These are phyloP conservation scores for Bilobella aurantiaca DNA, from an alignment of 1,140 invertebrate genomes.

Conservation along the genomic window DNA sequence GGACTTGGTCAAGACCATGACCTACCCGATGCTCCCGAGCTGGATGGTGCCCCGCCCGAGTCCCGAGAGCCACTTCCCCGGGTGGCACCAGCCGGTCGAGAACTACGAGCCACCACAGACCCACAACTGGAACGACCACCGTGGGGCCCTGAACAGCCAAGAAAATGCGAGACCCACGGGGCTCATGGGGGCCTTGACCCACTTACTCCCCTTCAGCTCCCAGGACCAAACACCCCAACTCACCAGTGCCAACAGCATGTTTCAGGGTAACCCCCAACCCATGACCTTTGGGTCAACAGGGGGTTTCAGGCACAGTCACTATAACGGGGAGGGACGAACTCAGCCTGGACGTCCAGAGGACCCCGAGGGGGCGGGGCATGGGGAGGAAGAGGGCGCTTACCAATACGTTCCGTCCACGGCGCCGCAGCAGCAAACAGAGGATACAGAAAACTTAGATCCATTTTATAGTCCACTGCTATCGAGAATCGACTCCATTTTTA, in stretches of 20 bases:
- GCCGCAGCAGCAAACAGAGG: constrained; percentile 57
- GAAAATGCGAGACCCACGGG: not conserved
- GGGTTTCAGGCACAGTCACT: not conserved
- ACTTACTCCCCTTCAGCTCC: not conserved
- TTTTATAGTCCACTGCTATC: constrained; percentile 74
- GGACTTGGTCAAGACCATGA: constrained; percentile 26
- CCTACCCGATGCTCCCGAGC: not conserved
- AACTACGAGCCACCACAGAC: constrained; percentile 23
- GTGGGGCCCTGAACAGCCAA: not conserved
- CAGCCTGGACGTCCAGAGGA: not conserved
- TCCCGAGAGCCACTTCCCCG: constrained; percentile 1
- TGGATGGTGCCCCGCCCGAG: not conserved
- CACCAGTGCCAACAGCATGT: too few relatives aligned
- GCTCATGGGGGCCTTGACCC: not conserved
- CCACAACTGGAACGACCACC: constrained; percentile 23
- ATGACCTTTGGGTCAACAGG: too few relatives aligned
- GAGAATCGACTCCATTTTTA: constrained; percentile 67
- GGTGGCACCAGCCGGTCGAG: constrained; percentile 8
- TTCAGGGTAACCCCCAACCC: too few relatives aligned
- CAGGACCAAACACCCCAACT: not conserved
- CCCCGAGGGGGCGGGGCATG: not conserved
- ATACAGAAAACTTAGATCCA: constrained; percentile 72
- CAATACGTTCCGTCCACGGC: constrained; percentile 53
- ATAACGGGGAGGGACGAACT: not conserved
- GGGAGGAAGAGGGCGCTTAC: constrained; percentile 3